Base-by-base conservation (phyloP, 2,113 vertebrate genomes). In the Pelodiscus sinensis region DNA sequence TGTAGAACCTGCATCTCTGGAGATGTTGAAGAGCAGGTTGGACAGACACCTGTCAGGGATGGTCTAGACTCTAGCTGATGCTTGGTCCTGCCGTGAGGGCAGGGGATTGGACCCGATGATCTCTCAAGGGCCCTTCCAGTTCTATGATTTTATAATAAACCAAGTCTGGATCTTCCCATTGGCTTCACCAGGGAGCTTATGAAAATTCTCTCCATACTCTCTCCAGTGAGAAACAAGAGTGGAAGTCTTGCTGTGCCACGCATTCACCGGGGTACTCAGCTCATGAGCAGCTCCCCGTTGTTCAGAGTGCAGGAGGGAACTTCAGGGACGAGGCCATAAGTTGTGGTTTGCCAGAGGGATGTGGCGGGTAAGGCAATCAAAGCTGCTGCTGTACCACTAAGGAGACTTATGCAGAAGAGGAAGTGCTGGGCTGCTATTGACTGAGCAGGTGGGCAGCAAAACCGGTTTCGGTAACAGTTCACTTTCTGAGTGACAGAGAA, bases 331-430 rank as follows among this genome's bases (percentile, higher is more conserved):
- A 94, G 88, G 89, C 94, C 92, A 94, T 93, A 96, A 97, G 87
- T 92, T 84, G 94, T 89, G 90, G 91, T 94, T 96, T 97, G 86
- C 96, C 89, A 95, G 94, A 94, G 95, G 94, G 90, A 95, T 57
- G 90, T 55, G 89, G 91, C 94, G 9, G 15, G 89, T 94, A 96
- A 0, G 0, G 94, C 96, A 96, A 92, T 96, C 97, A 96, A 94
- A 93, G 93, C 91, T 95, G 51, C 79, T 86, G 93, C 92, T 95
- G 92, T 80, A 92, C 95, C 96, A 95, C 96, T 96, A 97, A 94
- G 79, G 91, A 95, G 85, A 86, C 90, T 80, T 90, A 94, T 95
- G 94, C 93, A 91, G 94, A 96, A 93, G 85, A 89, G 87, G 94
- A 97, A 94, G 82, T 6, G 1, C 93, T 95, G 44, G 90, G 90